Conservation (phyloP, 1,140 invertebrate genomes). For the Ceratina australensis region DNA sequence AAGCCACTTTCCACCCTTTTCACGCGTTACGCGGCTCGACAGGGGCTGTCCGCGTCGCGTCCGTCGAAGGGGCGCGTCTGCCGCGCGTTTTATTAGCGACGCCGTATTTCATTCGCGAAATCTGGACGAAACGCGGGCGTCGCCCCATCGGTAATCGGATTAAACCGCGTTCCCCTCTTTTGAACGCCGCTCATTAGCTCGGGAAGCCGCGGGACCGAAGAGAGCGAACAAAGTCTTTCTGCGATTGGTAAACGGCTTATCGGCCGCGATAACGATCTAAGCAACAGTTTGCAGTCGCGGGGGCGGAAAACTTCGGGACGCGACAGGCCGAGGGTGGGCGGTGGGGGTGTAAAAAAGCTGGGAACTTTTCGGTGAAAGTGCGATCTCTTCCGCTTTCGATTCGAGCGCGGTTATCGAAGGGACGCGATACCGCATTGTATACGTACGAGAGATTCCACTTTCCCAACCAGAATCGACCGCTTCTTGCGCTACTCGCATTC, state of each 20-base stretch:
- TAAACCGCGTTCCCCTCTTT: constrained; percentile 17
- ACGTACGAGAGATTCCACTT: constrained; percentile 20
- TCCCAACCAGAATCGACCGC: neutral
- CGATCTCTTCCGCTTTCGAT: constrained; percentile 53
- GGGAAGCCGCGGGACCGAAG: constrained; percentile 48
- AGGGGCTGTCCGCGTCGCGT: constrained; percentile 3
- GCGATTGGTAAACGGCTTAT: constrained; percentile 35
- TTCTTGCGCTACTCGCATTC: neutral
- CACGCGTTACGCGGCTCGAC: constrained; percentile 1
- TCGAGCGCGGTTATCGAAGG: constrained; percentile 30
- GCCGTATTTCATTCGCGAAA: constrained; percentile 3
- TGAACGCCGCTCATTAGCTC: constrained; percentile 41
- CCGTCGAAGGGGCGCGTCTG: constrained; percentile 26
- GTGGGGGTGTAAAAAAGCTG: constrained; percentile 56
- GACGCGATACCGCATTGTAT: neutral
- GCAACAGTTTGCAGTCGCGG: constrained; percentile 69
- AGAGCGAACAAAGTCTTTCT: constrained; percentile 30
- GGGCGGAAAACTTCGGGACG: constrained; percentile 58
- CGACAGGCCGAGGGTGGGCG: constrained; percentile 1
- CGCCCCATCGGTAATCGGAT: constrained; percentile 27
- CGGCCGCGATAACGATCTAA: constrained; percentile 68
- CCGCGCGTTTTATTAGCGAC: constrained; percentile 35
- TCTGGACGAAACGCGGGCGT: neutral
- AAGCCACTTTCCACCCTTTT: neutral
- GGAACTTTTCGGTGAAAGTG: constrained; percentile 61